A percentile compares a stretch with the other conserved stretches of the same genome.
Evolutionary conservation across 2,797 vertebrate genomes (phyloP).

Genomic region (Anas bahamensis): DNA sequence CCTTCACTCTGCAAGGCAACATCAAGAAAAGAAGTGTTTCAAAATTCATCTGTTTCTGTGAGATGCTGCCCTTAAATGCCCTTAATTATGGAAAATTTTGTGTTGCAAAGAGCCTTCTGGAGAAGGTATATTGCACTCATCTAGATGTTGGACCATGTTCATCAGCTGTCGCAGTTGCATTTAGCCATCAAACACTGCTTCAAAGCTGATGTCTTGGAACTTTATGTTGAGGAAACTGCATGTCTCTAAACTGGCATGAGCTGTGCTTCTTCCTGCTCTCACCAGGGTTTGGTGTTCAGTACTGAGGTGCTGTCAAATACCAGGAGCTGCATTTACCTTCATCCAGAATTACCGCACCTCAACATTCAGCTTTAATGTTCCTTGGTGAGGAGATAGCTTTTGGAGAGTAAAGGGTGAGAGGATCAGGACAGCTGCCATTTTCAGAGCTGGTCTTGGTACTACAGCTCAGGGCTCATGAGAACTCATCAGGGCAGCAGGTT

Average conservation of each 20-base stretch:
- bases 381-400: neutral
- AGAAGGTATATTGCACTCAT: neutral
- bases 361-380: neutral
- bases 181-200: neutral
- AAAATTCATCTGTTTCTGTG: neutral
- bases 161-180: neutral
- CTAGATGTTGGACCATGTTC: neutral
- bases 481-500: accelerated
- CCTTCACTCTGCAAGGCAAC: neutral
- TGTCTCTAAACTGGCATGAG: neutral
- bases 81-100: neutral
- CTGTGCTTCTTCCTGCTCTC: neutral
- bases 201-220: neutral
- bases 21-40: neutral
- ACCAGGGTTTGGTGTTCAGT: neutral
- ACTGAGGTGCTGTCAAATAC: neutral
- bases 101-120: neutral
- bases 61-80: neutral
- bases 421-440: neutral
- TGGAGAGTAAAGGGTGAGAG: neutral
- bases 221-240: neutral
- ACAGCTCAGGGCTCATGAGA: neutral
- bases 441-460: neutral
- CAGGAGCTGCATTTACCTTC: neutral
- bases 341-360: neutral